phyloP scores from a whole-genome alignment of 2,113 vertebrate genomes.

The Apodemus speciosus region DNA sequence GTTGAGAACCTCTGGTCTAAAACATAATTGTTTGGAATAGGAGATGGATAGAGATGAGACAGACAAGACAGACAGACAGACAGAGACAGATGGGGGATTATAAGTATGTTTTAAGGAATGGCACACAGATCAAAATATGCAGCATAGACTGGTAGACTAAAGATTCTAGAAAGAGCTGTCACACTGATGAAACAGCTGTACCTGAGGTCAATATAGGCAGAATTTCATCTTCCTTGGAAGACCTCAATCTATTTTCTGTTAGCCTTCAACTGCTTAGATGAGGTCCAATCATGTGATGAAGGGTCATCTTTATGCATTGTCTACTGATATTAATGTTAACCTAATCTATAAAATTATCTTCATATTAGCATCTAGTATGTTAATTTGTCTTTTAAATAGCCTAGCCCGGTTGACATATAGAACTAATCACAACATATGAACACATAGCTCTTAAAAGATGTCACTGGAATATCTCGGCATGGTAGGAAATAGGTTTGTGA shows the following conservation, averaged over 20 bases:
- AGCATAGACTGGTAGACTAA: background rate
- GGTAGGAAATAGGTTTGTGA: background rate
- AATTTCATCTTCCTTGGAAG: background rate
- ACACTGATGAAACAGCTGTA: background rate
- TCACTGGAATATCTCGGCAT: background rate
- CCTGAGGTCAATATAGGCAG: background rate
- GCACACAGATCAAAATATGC: background rate
- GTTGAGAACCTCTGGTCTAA: background rate
- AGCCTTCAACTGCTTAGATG: background rate
- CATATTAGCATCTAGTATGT: background rate
- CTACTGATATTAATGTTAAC: background rate
- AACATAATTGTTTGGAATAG: background rate
- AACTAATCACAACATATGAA: background rate
- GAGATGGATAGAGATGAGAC: background rate
- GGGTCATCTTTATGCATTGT: background rate
- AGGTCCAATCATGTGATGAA: background rate
- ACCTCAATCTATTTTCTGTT: background rate
- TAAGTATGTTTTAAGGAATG: background rate
- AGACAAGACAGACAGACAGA: background rate
- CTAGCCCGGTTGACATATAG: background rate
- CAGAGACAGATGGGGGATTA: background rate
- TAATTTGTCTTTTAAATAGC: background rate
- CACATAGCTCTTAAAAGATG: background rate
- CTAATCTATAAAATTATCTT: background rate
- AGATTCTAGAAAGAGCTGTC: background rate